Evolutionary conservation across 1,140 invertebrate genomes (phyloP), one percentile per base, ranked within the genome.

Genomic region (Steinernema feltiae): DNA sequence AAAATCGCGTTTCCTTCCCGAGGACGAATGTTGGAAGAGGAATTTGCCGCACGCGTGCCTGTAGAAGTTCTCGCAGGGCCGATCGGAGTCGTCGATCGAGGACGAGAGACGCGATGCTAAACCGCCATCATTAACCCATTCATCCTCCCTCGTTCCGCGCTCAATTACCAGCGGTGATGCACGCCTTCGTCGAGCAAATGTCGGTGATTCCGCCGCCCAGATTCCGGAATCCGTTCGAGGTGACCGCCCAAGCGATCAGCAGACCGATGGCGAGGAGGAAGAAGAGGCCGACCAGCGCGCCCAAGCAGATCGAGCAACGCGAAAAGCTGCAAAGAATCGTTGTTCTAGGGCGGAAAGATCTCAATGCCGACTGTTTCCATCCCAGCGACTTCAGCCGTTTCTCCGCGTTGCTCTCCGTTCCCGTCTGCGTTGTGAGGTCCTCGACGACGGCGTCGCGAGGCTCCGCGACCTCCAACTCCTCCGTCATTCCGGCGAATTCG

Each of bases 41-140:
- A 72, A 78, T 72, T 46, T 78, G 29, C 71, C 70, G 73, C 77
- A 78, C 21, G 69, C 30, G 63, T 76, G 48, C 1, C 77, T 24
- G 32, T 78, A 78, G 76, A 78, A 78, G 69, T 78, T 78, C 18
- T 75, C 74, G 30, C 77, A 78, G 15, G 77, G 77, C 17, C 41
- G 69, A n/a, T 73, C 41, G 1, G 70, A 46, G 30, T 75, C 73
- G 48, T 78, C 77, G 17, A 78, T 76, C 21, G 41, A 53, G 1
- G 77, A 72, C 1, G 77, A 76, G 15, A 78, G 18, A 18, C 77
- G 77, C 32, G 75, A 78, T 27, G 77, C 77, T 76, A 46, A 31
- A 76, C 35, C 7, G 41, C 7, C 41, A 46, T n/a, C n/a, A n/a
- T n/a, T 7, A 46, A 7, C 7, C 41, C n/a, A 46, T 7, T 12